A percentile compares a stretch with the other conserved stretches of the same genome.
phyloP scores from a whole-genome alignment of 2,888 invertebrate species.

The Molorchus minor region DNA sequence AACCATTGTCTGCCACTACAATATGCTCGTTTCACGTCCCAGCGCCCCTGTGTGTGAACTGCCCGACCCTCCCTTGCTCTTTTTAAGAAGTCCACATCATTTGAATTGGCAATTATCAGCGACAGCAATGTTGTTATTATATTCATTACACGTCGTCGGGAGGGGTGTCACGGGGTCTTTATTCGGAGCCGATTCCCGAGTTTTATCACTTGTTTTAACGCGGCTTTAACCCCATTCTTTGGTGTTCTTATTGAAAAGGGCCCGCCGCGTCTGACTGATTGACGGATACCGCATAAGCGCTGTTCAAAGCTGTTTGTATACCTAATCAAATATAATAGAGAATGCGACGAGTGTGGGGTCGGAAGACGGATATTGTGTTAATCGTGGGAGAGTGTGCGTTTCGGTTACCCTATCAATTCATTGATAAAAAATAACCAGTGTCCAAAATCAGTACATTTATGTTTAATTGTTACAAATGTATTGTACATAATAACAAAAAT shows the following conservation, averaged over 20 bases:
- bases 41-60: constrained; percentile 48
- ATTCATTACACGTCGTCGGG: constrained; percentile 51
- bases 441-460: neutral
- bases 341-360: constrained; percentile 22
- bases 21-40: constrained; percentile 48
- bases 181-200: constrained; percentile 34
- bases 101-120: constrained; percentile 55
- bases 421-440: neutral
- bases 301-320: constrained; percentile 35
- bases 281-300: constrained; percentile 41
- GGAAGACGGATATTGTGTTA: constrained; percentile 12
- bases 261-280: constrained; percentile 40
- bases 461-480: neutral
- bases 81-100: constrained; percentile 49
- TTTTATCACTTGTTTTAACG: constrained; percentile 52
- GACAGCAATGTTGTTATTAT: constrained; percentile 54
- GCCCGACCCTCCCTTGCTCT: constrained; percentile 49
- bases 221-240: constrained; percentile 48
- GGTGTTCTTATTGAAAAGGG: constrained; percentile 40
- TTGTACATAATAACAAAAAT: neutral
- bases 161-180: constrained; percentile 42
- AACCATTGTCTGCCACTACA: constrained; percentile 39
- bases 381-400: constrained; percentile 20
- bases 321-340: constrained; percentile 36
- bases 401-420: constrained; percentile 1